Percentiles rank a stretch among this genome's conserved stretches.
phyloP scores from a whole-genome alignment of 2,113 vertebrate genomes.

The Dipodomys stephensi region DNA sequence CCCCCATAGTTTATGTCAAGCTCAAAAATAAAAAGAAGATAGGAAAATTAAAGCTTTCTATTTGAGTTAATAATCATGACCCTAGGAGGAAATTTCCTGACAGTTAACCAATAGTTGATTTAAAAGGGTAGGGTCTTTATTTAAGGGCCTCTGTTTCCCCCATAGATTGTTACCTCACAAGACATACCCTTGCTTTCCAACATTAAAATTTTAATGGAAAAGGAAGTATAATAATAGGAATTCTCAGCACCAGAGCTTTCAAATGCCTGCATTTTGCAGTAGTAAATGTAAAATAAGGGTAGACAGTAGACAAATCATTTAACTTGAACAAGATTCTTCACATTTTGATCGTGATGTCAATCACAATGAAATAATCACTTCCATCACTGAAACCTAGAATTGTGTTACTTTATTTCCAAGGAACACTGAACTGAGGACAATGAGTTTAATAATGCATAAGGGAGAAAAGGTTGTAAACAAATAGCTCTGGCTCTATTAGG shows the following conservation, averaged over 20 bases:
- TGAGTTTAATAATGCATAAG: conserved; percentile 30
- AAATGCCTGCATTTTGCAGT: conserved; percentile 10
- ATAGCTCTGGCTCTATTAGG: conserved; percentile 1
- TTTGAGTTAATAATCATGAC: conserved; percentile 77
- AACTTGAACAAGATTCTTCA: conserved; percentile 46
- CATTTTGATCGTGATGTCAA: conserved; percentile 55
- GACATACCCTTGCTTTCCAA: conserved; percentile 33
- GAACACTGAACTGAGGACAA: conserved; percentile 26
- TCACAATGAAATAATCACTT: conserved; percentile 61
- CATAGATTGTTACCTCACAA: conserved; percentile 56
- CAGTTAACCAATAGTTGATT: conserved; percentile 78
- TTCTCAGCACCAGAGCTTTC: not conserved
- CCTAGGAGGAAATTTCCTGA: conserved; percentile 75
- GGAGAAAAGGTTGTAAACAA: conserved; percentile 54
- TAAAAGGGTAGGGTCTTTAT: conserved; percentile 79
- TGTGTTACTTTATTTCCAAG: conserved; percentile 48
- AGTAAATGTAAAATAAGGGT: not conserved
- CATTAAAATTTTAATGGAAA: conserved; percentile 57
- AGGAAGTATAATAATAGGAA: conserved; percentile 50
- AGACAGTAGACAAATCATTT: conserved; percentile 33
- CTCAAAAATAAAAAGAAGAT: conserved; percentile 60
- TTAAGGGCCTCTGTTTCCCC: conserved; percentile 66
- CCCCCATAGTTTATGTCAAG: conserved; percentile 48
- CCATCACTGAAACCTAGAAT: conserved; percentile 25
- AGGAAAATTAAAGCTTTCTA: conserved; percentile 72